These are phyloP conservation scores for Diarsia mendica DNA, from an alignment of 2,888 invertebrate species.

Conservation along the genomic window DNA sequence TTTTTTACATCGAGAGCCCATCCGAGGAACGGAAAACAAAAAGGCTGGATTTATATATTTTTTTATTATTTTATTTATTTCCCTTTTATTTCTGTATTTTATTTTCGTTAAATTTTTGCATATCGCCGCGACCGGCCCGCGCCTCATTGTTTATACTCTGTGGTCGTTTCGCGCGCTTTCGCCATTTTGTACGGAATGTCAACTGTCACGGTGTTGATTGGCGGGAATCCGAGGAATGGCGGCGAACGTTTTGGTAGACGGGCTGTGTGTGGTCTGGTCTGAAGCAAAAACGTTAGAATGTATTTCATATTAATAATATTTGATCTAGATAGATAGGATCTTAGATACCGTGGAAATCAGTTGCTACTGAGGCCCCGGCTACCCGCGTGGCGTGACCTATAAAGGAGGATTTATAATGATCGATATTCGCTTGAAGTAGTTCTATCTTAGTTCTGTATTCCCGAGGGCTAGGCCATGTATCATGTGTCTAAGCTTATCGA, in stretches of 20 bases:
- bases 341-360: constrained; percentile 38
- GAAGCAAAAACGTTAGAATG: constrained; percentile 60
- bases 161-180: constrained; percentile 77
- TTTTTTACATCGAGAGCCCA: constrained; percentile 89
- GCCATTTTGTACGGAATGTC: constrained; percentile 80
- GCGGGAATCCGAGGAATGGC: constrained; percentile 73
- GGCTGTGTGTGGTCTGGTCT: constrained; percentile 74
- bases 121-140: constrained; percentile 75
- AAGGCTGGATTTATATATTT: constrained; percentile 88
- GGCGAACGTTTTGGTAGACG: constrained; percentile 64
- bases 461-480: constrained; percentile 45
- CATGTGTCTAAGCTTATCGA: constrained; percentile 54
- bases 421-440: constrained; percentile 47
- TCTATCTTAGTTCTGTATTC: constrained; percentile 18
- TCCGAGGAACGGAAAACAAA: constrained; percentile 88
- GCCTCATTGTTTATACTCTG: constrained; percentile 70
- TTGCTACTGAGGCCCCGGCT: constrained; percentile 29
- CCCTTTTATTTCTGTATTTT: constrained; percentile 84
- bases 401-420: constrained; percentile 59
- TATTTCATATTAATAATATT: constrained; percentile 55
- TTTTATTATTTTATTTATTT: constrained; percentile 89
- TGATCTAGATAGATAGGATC: constrained; percentile 56
- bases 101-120: constrained; percentile 87
- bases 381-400: constrained; percentile 50
- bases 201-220: constrained; percentile 79